phyloP scores from a whole-genome alignment of 2,888 invertebrate species.

The Apamea sordens region DNA sequence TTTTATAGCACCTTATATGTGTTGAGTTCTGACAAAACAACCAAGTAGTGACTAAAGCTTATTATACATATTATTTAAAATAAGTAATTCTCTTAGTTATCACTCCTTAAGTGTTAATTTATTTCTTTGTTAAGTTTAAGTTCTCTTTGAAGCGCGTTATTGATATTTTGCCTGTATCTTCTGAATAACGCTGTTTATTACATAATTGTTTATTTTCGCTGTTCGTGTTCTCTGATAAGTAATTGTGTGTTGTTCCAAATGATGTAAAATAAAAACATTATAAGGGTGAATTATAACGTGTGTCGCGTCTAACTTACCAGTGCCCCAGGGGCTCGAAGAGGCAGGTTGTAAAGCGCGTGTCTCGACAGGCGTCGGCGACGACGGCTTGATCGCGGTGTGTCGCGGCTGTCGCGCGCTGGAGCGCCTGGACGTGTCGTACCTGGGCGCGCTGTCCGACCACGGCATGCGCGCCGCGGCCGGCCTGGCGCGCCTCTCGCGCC shows the following conservation, averaged over 20 bases:
- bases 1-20: too few species aligned
- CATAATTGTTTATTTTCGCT: not conserved
- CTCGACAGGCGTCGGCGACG: slow-evolving; percentile 80
- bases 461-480: slow-evolving; percentile 70
- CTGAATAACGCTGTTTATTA: not conserved
- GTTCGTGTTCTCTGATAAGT: not conserved
- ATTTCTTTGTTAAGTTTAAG: not conserved
- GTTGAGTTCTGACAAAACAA: not conserved
- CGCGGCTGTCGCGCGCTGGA: slow-evolving; percentile 73
- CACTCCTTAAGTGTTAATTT: not conserved
- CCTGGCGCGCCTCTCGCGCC: slow-evolving; percentile 69
- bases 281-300: slow-evolving; percentile 21
- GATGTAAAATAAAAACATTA: not conserved
- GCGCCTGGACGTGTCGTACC: slow-evolving; percentile 83
- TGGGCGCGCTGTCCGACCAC: slow-evolving; percentile 75
- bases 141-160: not conserved
- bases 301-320: slow-evolving; percentile 29
- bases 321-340: slow-evolving; percentile 32
- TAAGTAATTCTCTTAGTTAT: not conserved
- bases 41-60: not conserved
- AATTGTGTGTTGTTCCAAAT: not conserved
- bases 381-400: slow-evolving; percentile 78
- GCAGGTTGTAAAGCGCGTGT: slow-evolving; percentile 40
- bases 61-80: not conserved
- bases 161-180: not conserved